These are phyloP conservation scores for Octopus sinensis DNA, from an alignment of 1,140 invertebrate species.

Conservation along the genomic window DNA sequence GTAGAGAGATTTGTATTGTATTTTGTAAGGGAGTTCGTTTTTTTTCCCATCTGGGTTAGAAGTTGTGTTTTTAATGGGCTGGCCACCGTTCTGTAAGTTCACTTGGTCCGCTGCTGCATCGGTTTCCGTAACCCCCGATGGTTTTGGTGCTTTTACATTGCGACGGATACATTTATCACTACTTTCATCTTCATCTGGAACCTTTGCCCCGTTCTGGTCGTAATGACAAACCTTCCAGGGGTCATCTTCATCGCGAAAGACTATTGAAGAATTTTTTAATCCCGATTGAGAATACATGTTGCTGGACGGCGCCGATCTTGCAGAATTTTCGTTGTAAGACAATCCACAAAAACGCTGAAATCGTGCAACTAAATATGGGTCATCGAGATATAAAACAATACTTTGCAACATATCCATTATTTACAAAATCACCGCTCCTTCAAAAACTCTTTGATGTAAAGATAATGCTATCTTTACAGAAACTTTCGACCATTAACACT, in stretches of 20 bases:
- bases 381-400: slow-evolving; percentile 8
- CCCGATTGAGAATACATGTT: not conserved
- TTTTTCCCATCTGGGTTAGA: not conserved
- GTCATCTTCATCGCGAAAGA: not conserved
- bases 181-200: not conserved
- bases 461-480: too few species aligned
- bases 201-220: not conserved
- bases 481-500: too few species aligned
- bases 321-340: not conserved
- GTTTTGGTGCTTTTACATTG: not conserved
- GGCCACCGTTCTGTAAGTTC: not conserved
- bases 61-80: not conserved
- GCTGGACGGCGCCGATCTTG: not conserved
- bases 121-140: not conserved
- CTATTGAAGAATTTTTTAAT: not conserved
- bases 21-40: slow-evolving; percentile 54
- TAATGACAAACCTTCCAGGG: not conserved
- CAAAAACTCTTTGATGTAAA: too few species aligned
- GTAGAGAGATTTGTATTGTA: slow-evolving; percentile 82
- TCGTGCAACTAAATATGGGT: slow-evolving; percentile 21
- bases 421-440: not conserved
- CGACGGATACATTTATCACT: not conserved
- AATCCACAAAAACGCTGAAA: slow-evolving; percentile 21
- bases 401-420: slow-evolving; percentile 13
- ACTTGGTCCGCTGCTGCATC: not conserved